Evolutionary conservation across 2,113 vertebrate species (phyloP), one percentile per base, ranked within the genome.

Genomic region (mouse (Mus musculus)): DNA sequence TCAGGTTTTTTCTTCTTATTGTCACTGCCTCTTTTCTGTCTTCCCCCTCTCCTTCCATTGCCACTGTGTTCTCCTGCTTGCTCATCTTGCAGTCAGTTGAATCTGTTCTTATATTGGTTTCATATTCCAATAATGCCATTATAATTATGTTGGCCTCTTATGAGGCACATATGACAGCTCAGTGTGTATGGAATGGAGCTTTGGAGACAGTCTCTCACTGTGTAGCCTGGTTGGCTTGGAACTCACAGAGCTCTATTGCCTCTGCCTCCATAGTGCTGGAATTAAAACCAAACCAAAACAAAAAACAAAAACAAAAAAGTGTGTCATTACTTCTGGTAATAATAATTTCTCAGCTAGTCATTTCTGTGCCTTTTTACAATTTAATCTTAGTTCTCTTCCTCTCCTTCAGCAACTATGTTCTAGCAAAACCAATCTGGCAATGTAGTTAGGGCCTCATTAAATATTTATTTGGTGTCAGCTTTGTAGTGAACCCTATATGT

Each of bases 311-410:
- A 26, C 67, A 69, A 24, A 24, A 26, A 24, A 26, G 22, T 28
- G 39, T 61, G 26, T 42, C 39, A 20, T 61, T n/a, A 28, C 11
- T 28, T 4, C n/a, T 84, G 81, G 3, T 2, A 19, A 30, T 30
- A 4, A 24, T 46, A 85, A 85, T 54, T 78, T 36, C 42, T 77
- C 76, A 88, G 59, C 16, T 81, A 71, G 30, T 75, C 69, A 82
- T 75, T 95, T 80, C 73, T 90, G 33, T 52, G n/a, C 16, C n/a
- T 86, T 95, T 95, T 93, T 54, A 73, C 30, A 39, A 30, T 88
- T 24, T 46, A 78, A 59, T 82, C 46, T 63, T 78, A 82, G 36
- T 33, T 28, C 81, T 39, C 33, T 89, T 36, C 76, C 52, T 61
- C 75, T 72, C 73, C 52, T 30, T 42, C 13, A 91, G 59, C n/a